A percentile compares a stretch with the other conserved stretches of the same genome.
Evolutionary conservation across 1,140 invertebrate genomes (phyloP).

Genomic region (Linepithema humile): DNA sequence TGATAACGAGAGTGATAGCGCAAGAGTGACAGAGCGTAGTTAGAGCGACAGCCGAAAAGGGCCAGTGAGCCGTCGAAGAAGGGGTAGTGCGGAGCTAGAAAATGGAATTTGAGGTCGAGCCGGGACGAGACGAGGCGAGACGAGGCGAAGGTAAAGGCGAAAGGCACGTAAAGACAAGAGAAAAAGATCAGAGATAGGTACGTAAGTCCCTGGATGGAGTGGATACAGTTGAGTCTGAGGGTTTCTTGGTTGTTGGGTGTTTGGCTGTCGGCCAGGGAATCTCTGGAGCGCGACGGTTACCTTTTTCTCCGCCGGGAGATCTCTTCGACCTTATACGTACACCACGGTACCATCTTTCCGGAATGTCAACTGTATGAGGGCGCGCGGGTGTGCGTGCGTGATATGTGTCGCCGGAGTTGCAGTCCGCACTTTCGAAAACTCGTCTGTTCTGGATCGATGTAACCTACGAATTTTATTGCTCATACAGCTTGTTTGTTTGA

Average conservation of each 20-base stretch:
- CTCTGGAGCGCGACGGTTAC: constrained; percentile 72
- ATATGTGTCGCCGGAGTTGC: constrained; percentile 1
- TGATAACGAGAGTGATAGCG: constrained; percentile 61
- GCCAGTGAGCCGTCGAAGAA: constrained; percentile 1
- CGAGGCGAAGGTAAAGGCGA: constrained; percentile 31
- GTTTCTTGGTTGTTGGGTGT: constrained; percentile 77
- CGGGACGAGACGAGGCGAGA: neutral
- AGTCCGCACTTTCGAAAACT: constrained; percentile 43
- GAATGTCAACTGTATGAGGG: constrained; percentile 31
- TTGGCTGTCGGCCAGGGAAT: constrained; percentile 77
- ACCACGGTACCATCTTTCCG: constrained; percentile 24
- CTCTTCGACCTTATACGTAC: constrained; percentile 51
- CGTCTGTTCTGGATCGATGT: neutral
- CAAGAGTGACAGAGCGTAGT: constrained; percentile 51
- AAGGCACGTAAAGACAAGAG: constrained; percentile 36
- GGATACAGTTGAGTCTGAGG: constrained; percentile 72
- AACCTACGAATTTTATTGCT: constrained; percentile 7
- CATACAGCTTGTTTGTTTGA: neutral
- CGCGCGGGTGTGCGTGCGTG: neutral
- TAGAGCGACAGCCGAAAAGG: constrained; percentile 62
- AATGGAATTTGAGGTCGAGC: constrained; percentile 66
- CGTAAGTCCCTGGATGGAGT: constrained; percentile 66
- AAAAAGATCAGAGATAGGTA: constrained; percentile 64
- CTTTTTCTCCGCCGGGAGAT: constrained; percentile 68
- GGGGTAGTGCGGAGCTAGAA: constrained; percentile 39